phyloP scores from a whole-genome alignment of 2,113 vertebrate species.

The Centropus unirufus region DNA sequence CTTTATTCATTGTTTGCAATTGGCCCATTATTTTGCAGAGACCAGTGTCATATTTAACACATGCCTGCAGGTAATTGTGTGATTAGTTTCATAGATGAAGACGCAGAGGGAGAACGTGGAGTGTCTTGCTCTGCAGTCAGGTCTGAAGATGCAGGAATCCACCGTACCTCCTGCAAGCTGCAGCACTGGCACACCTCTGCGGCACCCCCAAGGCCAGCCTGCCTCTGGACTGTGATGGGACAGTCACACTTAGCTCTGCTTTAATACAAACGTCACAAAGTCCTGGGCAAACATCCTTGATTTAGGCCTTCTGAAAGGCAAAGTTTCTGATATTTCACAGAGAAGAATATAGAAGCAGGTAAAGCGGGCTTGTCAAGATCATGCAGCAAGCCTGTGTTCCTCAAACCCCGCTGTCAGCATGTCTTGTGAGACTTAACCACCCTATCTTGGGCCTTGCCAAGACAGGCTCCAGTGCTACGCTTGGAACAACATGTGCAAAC shows the following conservation, averaged over 20 bases:
- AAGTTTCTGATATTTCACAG: background rate
- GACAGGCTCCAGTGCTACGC: accelerated
- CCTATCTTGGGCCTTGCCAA: background rate
- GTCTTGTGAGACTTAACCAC: background rate
- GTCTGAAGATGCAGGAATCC: background rate
- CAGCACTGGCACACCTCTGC: background rate
- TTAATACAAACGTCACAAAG: background rate
- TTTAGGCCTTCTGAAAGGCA: background rate
- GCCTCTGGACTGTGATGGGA: accelerated
- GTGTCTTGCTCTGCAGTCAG: background rate
- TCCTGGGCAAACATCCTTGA: background rate
- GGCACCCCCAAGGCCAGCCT: accelerated
- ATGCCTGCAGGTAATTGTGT: slow-evolving; percentile 71
- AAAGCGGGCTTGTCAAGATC: background rate
- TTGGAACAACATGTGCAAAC: background rate
- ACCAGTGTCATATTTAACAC: slow-evolving; percentile 74
- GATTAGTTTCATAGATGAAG: slow-evolving; percentile 76
- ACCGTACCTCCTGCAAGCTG: accelerated
- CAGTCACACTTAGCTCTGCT: background rate
- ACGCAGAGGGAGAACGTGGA: background rate
- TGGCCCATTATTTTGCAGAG: slow-evolving; percentile 67
- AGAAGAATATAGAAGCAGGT: background rate
- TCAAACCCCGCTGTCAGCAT: accelerated
- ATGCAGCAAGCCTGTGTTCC: accelerated
- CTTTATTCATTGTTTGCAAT: slow-evolving; percentile 73